A percentile compares a stretch with the other conserved stretches of the same genome.
phyloP scores from a whole-genome alignment of 2,888 invertebrate genomes.

The Pristionchus entomophagus region DNA sequence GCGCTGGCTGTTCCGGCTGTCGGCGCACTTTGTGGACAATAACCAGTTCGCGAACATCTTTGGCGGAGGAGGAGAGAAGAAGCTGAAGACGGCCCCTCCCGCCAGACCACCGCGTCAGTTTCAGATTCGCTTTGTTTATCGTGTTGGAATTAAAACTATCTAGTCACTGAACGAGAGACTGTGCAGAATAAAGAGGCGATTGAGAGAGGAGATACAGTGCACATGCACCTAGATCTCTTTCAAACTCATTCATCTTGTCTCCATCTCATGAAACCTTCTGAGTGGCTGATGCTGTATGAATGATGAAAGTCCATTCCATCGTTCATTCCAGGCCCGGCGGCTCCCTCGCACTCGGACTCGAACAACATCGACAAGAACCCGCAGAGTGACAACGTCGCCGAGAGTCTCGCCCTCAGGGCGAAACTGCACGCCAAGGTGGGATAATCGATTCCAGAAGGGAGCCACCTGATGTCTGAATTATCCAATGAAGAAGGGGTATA shows the following conservation, averaged over 20 bases:
- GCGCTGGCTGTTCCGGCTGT: conserved; percentile 88
- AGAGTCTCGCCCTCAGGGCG: conserved; percentile 58
- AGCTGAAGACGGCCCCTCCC: conserved; percentile 79
- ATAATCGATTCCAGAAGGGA: no score
- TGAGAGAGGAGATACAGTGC: no score
- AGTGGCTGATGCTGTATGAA: no score
- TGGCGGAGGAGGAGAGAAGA: conserved; percentile 90
- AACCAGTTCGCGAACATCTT: conserved; percentile 88
- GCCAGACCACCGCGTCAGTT: conserved; percentile 67
- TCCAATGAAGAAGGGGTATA: no score
- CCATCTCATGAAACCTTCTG: no score
- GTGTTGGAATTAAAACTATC: not conserved
- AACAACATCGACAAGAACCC: conserved; percentile 46
- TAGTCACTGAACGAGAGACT: no score
- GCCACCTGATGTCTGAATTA: no score
- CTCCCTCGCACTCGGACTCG: conserved; percentile 48
- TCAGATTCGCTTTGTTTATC: not conserved
- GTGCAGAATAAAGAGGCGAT: no score
- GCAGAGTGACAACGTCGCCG: conserved; percentile 48
- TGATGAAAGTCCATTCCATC: no score
- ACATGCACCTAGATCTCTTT: no score
- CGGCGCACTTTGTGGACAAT: conserved; percentile 87
- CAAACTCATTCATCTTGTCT: no score
- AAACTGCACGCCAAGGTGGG: conserved; percentile 69
- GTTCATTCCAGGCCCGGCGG: conserved; percentile 52